phyloP scores from a whole-genome alignment of 1,140 invertebrate genomes.

The Drosophila neocordata region DNA sequence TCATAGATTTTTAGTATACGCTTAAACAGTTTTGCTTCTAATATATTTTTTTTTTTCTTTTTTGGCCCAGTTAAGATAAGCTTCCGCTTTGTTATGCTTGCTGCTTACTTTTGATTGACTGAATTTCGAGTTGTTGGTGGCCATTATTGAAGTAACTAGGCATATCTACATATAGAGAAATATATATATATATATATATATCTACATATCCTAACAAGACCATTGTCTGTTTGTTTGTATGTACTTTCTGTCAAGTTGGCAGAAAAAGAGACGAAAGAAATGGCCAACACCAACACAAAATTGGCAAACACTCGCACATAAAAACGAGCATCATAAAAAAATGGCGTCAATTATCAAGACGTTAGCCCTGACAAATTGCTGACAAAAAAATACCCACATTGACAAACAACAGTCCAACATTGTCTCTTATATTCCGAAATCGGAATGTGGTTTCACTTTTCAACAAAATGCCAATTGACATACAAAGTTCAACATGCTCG shows the following conservation, averaged over 20 bases:
- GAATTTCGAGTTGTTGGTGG: constrained; percentile 46
- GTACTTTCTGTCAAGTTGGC: constrained; percentile 53
- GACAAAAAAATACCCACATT: constrained; percentile 16
- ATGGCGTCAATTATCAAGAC: constrained; percentile 71
- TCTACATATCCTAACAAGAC: constrained; percentile 6
- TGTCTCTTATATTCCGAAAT: neutral
- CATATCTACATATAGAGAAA: neutral
- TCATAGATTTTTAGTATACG: constrained; percentile 9
- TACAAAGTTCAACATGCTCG: constrained; percentile 1
- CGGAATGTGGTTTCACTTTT: constrained; percentile 4
- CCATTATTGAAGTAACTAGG: constrained; percentile 15
- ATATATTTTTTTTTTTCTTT: neutral
- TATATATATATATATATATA: neutral
- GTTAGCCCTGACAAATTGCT: constrained; percentile 76
- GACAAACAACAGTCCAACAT: neutral
- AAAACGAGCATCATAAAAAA: constrained; percentile 44
- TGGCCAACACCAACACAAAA: constrained; percentile 1
- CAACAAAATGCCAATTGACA: constrained; percentile 3
- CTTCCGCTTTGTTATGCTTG: constrained; percentile 64
- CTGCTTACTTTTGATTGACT: constrained; percentile 72
- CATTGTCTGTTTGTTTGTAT: constrained; percentile 53
- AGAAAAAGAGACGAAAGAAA: neutral
- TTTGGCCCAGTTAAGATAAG: constrained; percentile 53
- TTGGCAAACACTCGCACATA: neutral
- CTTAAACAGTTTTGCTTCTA: too few relatives aligned